phyloP scores from a whole-genome alignment of 2,797 vertebrate species.

The Sparidentex hasta region DNA sequence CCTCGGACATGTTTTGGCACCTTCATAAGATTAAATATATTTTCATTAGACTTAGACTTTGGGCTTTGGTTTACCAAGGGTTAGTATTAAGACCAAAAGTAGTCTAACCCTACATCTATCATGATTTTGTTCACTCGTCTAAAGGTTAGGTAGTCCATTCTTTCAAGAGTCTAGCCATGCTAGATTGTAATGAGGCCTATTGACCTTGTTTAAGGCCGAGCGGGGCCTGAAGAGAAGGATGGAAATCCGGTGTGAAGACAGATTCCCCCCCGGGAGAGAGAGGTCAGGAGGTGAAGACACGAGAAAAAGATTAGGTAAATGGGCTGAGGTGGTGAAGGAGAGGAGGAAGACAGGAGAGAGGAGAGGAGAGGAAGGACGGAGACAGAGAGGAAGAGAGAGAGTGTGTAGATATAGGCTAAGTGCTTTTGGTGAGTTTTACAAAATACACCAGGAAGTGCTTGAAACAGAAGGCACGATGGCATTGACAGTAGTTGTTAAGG shows the following conservation, averaged over 20 bases:
- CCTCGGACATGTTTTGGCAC: constrained; percentile 81
- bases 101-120: constrained; percentile 45
- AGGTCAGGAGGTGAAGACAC: constrained; percentile 41
- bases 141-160: constrained; percentile 59
- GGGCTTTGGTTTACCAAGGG: constrained; percentile 80
- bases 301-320: constrained; percentile 44
- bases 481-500: constrained; percentile 86
- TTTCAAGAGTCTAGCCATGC: constrained; percentile 62
- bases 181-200: constrained; percentile 62
- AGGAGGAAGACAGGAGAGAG: constrained; percentile 5
- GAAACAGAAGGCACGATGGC: constrained; percentile 91
- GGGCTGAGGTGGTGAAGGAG: constrained; percentile 37
- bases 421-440: constrained; percentile 89
- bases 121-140: constrained; percentile 52
- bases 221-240: constrained; percentile 47
- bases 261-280: constrained; percentile 28
- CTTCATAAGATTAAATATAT: constrained; percentile 67
- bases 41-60: constrained; percentile 56
- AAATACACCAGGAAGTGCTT: constrained; percentile 90
- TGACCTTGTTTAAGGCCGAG: constrained; percentile 67
- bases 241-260: constrained; percentile 29
- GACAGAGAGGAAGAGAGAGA: constrained; percentile 42
- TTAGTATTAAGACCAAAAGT: constrained; percentile 63
- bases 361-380: constrained; percentile 3
- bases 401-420: constrained; percentile 81